Percentiles rank a stretch among this genome's conserved stretches.
These are phyloP conservation scores for Pedicia rivosa DNA, from an alignment of 2,888 invertebrate species.

Conservation along the genomic window DNA sequence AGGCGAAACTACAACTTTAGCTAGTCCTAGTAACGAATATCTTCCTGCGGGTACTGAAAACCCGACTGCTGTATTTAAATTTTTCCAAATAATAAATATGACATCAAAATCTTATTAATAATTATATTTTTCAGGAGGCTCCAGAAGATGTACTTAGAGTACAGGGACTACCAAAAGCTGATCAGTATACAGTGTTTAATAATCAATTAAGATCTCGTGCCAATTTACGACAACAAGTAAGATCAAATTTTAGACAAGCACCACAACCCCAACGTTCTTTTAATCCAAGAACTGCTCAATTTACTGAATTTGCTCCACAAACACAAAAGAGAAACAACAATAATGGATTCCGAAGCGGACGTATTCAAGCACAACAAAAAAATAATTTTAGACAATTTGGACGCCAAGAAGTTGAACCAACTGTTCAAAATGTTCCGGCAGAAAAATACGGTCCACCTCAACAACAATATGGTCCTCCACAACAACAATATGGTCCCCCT, in stretches of 20 bases:
- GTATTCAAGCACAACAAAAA: conserved; percentile 3
- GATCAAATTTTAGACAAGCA: neutral
- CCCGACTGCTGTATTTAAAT: neutral
- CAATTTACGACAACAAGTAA: conserved; percentile 1
- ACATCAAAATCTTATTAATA: neutral
- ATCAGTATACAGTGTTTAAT: conserved; percentile 7
- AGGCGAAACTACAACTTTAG: conserved; percentile 10
- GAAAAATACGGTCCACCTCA: conserved; percentile 18
- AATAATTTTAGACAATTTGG: conserved; percentile 5
- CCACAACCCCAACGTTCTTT: conserved; percentile 5
- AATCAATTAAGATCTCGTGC: neutral
- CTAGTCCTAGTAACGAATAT: conserved; percentile 17
- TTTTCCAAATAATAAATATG: neutral
- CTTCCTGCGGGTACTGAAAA: conserved; percentile 12
- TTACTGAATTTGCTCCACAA: conserved; percentile 6
- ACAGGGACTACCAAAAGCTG: conserved; percentile 12
- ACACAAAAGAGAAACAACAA: neutral
- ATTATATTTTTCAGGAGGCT: neutral
- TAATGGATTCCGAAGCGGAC: neutral
- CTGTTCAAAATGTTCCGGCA: conserved; percentile 1
- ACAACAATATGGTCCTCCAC: conserved; percentile 2
- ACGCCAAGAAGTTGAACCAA: conserved; percentile 3
- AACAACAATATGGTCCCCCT: neutral
- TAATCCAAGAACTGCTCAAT: conserved; percentile 4
- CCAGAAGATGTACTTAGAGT: conserved; percentile 9